Base-by-base conservation (phyloP, 2,888 invertebrate species). In the Monopis laevigella region DNA sequence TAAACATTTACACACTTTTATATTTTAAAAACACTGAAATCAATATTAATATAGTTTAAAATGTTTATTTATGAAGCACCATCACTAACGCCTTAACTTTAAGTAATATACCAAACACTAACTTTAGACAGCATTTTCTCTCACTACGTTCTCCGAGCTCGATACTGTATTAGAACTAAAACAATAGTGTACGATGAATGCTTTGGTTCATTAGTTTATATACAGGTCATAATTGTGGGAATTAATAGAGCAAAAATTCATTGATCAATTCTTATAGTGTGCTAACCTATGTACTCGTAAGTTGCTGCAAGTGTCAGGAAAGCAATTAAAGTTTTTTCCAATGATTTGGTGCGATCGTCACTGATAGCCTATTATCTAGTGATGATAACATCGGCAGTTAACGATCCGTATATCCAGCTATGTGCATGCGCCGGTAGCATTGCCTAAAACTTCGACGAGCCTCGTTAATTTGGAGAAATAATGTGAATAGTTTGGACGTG, bases 161-260 rank as follows among this genome's bases (percentile, higher is more conserved):
- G 18, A 35, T 48, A 51, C 46, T 48, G 49, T 49, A 45, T 38
- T 48, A 52, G 46, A 48, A 51, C 49, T 46, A 45, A 55, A 59
- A 66, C 63, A 66, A 63, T 62, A 67, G 55, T 71, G 67, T 47
- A 52, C 51, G 52, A 43, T 32, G 47, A 45, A 48, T 48, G 52
- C 53, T 50, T 49, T 49, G 50, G 48, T 56, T 62, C 66, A 68
- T 66, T 71, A 71, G 63, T 64, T 67, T 77, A 70, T 78, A 80
- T 77, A 78, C 58, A 58, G 53, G 56, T 57, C 54, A 56, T 73
- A 72, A 77, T 72, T 74, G 78, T 80, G 78, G 74, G 78, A 80
- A 78, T 67, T 71, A 71, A 63, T 69, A 55, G 72, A 71, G 77
- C 73, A 77, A 78, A 78, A 75, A 72, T 62, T 56, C 55, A 67